These are phyloP conservation scores for Mustela lutreola DNA, from an alignment of 2,113 vertebrate genomes.

Conservation along the genomic window DNA sequence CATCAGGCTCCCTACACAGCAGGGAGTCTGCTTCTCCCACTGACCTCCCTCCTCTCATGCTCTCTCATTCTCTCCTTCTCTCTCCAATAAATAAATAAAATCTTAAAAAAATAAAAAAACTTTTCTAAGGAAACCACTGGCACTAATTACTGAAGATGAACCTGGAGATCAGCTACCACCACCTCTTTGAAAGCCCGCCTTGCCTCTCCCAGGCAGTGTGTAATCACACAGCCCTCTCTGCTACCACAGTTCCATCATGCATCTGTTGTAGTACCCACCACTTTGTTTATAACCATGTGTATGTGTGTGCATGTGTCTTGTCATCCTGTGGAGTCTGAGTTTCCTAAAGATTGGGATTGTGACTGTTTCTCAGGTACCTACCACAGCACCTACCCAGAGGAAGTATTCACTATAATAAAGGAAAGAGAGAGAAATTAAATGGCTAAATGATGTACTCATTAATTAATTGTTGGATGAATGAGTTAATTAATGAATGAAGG, in stretches of 20 bases:
- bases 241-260: too few relatives aligned
- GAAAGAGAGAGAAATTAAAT: neutral
- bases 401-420: neutral
- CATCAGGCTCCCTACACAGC: too few relatives aligned
- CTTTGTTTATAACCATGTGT: neutral
- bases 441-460: neutral
- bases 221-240: neutral
- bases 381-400: neutral
- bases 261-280: neutral
- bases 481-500: neutral
- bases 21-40: too few relatives aligned
- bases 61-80: too few relatives aligned
- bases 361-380: accelerated
- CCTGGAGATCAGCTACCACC: neutral
- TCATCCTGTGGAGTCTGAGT: accelerated
- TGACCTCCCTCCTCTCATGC: too few relatives aligned
- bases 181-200: neutral
- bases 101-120: neutral
- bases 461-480: neutral
- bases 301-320: accelerated
- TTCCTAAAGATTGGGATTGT: neutral
- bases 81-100: too few relatives aligned
- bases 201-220: neutral
- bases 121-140: neutral
- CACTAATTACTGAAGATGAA: neutral